Percentiles rank a stretch among this genome's conserved stretches.
These are phyloP conservation scores for Pachyrhynchus sulphureomaculatus DNA, from an alignment of 1,140 invertebrate genomes.

Conservation along the genomic window DNA sequence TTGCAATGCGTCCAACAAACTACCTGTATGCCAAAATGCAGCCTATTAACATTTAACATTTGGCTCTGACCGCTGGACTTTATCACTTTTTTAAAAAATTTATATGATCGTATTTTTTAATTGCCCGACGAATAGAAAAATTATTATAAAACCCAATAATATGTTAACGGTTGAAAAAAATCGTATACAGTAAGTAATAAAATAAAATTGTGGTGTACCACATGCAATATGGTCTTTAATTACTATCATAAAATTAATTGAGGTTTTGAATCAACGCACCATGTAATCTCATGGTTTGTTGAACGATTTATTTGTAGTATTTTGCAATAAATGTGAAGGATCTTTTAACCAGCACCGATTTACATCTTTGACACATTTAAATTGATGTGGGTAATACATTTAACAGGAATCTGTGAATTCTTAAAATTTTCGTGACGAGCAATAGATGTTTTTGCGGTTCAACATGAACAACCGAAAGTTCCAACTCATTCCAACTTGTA, in stretches of 20 bases:
- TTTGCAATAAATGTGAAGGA: neutral
- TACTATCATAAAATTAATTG: neutral
- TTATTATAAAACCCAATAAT: neutral
- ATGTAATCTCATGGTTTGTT: neutral
- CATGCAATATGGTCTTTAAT: slow-evolving; percentile 3
- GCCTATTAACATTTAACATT: no score
- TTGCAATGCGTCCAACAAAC: no score
- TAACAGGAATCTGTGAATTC: neutral
- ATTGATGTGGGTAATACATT: no score
- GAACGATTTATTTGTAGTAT: neutral
- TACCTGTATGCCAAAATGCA: no score
- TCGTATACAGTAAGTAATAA: slow-evolving; percentile 2
- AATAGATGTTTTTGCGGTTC: neutral
- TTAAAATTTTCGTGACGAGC: neutral
- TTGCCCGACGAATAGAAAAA: no score
- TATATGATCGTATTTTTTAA: no score
- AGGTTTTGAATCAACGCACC: neutral
- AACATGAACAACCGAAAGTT: no score
- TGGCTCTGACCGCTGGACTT: no score
- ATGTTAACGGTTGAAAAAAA: neutral
- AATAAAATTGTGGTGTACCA: slow-evolving; percentile 5
- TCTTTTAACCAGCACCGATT: neutral
- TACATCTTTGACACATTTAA: neutral
- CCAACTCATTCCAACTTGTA: no score
- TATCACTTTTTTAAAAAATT: no score